phyloP scores from a whole-genome alignment of 2,888 invertebrate species.

The Microdon myrmicae region DNA sequence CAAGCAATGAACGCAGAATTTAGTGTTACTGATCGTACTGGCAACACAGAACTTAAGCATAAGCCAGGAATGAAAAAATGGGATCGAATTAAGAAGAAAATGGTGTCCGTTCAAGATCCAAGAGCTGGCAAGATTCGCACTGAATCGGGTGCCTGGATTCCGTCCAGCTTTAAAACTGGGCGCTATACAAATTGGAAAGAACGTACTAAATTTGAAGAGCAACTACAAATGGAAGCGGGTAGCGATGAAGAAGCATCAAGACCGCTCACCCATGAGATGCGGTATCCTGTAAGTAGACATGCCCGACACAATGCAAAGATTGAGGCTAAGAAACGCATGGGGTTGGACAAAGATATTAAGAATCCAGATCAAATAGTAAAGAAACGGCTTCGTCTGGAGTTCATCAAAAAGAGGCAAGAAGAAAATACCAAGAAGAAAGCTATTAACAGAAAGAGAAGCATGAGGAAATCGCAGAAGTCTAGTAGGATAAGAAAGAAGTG shows the following conservation, averaged over 20 bases:
- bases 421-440: constrained; percentile 66
- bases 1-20: constrained; percentile 83
- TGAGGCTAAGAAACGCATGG: constrained; percentile 70
- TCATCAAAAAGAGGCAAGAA: constrained; percentile 74
- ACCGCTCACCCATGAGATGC: constrained; percentile 59
- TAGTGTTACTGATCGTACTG: constrained; percentile 85
- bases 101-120: constrained; percentile 74
- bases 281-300: constrained; percentile 75
- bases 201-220: constrained; percentile 70
- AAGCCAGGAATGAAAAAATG: constrained; percentile 78
- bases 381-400: constrained; percentile 70
- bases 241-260: constrained; percentile 59
- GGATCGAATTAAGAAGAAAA: constrained; percentile 97
- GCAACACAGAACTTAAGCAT: constrained; percentile 73
- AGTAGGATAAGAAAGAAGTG: constrained; percentile 25
- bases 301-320: constrained; percentile 81
- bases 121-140: constrained; percentile 86
- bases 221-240: constrained; percentile 60
- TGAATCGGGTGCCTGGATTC: constrained; percentile 94
- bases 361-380: constrained; percentile 83
- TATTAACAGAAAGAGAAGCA: constrained; percentile 64
- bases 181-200: constrained; percentile 89
- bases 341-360: constrained; percentile 72
- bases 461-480: constrained; percentile 59
- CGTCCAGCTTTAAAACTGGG: constrained; percentile 93